Evolutionary conservation across 2,113 vertebrate genomes (phyloP).

Genomic region (Pedionomus torquatus): DNA sequence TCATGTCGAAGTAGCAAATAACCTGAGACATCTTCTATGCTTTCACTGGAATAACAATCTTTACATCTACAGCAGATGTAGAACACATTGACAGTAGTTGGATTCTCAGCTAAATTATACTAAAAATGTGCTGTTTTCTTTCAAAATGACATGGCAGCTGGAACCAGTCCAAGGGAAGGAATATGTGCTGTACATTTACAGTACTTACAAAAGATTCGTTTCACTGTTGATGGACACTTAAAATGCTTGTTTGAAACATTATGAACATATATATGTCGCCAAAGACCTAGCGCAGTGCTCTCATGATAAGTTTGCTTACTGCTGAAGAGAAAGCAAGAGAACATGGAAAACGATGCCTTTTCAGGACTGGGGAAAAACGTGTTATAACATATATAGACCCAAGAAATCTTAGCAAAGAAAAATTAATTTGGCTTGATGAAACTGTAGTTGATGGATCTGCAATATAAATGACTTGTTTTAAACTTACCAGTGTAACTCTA

Average conservation of each 20-base stretch:
- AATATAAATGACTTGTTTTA: not conserved
- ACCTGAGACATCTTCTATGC: conserved; percentile 74
- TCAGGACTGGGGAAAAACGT: not conserved
- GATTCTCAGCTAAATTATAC: conserved; percentile 51
- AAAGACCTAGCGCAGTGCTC: conserved; percentile 26
- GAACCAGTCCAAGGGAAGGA: conserved; percentile 68
- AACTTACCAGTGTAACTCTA: conserved; percentile 42
- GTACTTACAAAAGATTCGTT: conserved; percentile 69
- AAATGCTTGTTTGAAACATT: conserved; percentile 36
- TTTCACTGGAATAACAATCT: conserved; percentile 64
- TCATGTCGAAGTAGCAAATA: conserved; percentile 75
- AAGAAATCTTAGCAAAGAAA: conserved; percentile 17
- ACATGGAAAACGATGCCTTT: not conserved
- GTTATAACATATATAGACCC: not conserved
- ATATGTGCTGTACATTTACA: conserved; percentile 49
- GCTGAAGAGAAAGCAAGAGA: conserved; percentile 23
- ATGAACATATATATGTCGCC: not conserved
- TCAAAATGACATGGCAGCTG: conserved; percentile 58
- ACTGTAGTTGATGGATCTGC: not conserved
- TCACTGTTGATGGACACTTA: conserved; percentile 48
- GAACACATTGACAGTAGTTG: conserved; percentile 40
- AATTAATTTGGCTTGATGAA: conserved; percentile 9
- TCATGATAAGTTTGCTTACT: conserved; percentile 6
- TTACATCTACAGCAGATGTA: conserved; percentile 56
- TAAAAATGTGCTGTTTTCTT: conserved; percentile 57